Conservation (phyloP, 2,113 vertebrate species). For the Tetrao urogallus region DNA sequence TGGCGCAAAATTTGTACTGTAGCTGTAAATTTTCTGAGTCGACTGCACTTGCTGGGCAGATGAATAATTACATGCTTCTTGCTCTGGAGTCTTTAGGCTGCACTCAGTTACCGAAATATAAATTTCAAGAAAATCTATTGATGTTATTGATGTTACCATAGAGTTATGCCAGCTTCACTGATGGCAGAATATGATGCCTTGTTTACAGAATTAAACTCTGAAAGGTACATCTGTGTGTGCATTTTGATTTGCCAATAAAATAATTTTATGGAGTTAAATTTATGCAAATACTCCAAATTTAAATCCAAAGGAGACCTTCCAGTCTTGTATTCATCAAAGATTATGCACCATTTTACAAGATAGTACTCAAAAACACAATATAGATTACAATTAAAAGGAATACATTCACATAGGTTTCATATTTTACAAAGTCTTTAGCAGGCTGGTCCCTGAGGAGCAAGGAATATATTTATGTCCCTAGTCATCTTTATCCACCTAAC, state of each 20-base stretch:
- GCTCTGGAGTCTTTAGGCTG: constrained; percentile 38
- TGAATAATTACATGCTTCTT: constrained; percentile 55
- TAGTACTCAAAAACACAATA: constrained; percentile 54
- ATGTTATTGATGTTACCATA: not conserved
- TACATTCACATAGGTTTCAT: constrained; percentile 50
- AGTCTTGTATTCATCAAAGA: constrained; percentile 71
- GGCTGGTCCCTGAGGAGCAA: not conserved
- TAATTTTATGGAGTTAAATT: constrained; percentile 68
- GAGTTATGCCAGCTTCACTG: not conserved
- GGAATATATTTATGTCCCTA: not conserved
- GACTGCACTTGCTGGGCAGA: constrained; percentile 38
- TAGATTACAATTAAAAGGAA: constrained; percentile 56
- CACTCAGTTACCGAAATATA: not conserved
- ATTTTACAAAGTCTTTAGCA: constrained; percentile 31
- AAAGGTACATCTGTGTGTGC: constrained; percentile 50
- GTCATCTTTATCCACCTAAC: not conserved
- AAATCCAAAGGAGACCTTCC: constrained; percentile 60
- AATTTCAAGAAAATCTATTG: constrained; percentile 31
- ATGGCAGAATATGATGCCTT: not conserved
- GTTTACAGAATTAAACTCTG: constrained; percentile 58
- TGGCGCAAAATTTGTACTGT: constrained; percentile 6
- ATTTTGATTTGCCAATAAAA: constrained; percentile 69
- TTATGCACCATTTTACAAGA: constrained; percentile 68
- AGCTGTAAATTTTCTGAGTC: constrained; percentile 52
- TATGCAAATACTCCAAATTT: constrained; percentile 68